A percentile compares a stretch with the other conserved stretches of the same genome.
These are phyloP conservation scores for Lasioglossum morio DNA, from an alignment of 2,888 invertebrate genomes.

Conservation along the genomic window DNA sequence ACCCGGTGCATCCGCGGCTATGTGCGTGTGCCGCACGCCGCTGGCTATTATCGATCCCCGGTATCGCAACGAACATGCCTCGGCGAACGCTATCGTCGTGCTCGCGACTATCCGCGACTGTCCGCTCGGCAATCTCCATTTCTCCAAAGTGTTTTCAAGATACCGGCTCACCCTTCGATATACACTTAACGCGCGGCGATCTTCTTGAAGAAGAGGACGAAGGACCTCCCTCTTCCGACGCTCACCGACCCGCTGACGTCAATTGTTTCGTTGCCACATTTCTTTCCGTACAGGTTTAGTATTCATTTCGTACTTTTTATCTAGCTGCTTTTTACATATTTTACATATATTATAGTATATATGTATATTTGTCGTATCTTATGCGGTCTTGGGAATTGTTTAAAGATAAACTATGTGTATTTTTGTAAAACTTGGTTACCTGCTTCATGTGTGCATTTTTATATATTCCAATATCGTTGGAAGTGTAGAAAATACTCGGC, in stretches of 20 bases:
- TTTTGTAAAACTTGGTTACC: too few relatives aligned
- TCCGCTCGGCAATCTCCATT: constrained; percentile 32
- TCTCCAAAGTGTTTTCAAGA: constrained; percentile 23
- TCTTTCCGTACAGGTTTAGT: neutral
- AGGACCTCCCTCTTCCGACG: neutral
- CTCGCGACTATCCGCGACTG: constrained; percentile 58
- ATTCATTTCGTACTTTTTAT: neutral
- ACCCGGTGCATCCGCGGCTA: constrained; percentile 35
- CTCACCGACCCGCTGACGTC: neutral
- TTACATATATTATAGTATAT: neutral
- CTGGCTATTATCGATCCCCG: constrained; percentile 74
- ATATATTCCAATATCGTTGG: neutral
- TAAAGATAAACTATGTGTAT: too few relatives aligned
- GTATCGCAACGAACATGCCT: constrained; percentile 68
- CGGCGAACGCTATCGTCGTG: constrained; percentile 72
- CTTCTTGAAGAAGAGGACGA: too few relatives aligned
- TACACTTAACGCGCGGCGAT: neutral
- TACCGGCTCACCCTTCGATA: neutral
- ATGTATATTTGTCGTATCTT: neutral
- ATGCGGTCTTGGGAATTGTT: too few relatives aligned
- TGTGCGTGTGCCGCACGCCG: constrained; percentile 53
- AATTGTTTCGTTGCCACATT: neutral
- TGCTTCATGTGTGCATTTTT: neutral
- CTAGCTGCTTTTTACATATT: neutral
- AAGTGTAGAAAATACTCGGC: too few relatives aligned